Evolutionary conservation across 2,797 vertebrate genomes (phyloP), one percentile per base, ranked within the genome.

Genomic region (Petrocephalus schoutedeni): DNA sequence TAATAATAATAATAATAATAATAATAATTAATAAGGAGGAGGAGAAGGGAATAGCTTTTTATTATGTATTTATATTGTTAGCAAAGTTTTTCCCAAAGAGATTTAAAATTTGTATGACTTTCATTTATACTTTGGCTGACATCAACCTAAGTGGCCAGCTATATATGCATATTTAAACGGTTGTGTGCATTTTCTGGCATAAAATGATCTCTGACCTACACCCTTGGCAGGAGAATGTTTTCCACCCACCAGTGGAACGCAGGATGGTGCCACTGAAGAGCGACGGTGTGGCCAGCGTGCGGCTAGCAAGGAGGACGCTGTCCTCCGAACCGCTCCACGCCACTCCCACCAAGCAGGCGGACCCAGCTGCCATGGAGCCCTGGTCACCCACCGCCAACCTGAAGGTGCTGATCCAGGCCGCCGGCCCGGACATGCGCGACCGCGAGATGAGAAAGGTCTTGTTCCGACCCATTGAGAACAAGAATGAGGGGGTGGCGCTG

Each of bases 301-400:
- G 10, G 12, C 12, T 0, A 36, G 95, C 92, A 91, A 94, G 95
- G 89, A 97, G 94, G 90, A 90, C 90, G 51, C 92, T 92, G 71
- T 92, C 95, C 41, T 94, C 96, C 0, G 97, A 98, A 91, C 92
- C 94, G 91, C 92, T 87, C 85, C 96, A 97, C 89, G 93, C 96
- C 91, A 99, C 98, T 64, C 98, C 98, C 9, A 95, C 96, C 86
- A 99, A 99, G 91, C 94, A 92, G 3, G 3, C 88, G 0, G 96
- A 96, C 88, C 92, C 91, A 90, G 93, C 94, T 1, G 0, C 23
- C 0, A 51, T 92, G 0, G 98, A 99, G 85, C 97, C 98, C 0
- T 98, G 96, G 97, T 97, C 97, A 0, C 98, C 98, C 54, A 98
- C 97, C 0, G 95, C 97, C 90, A 99, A 99, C 89, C 94, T 99